Percentiles rank a stretch among this genome's conserved stretches.
Evolutionary conservation across 1,140 invertebrate genomes (phyloP).

Genomic region (Cotesia chilonis): DNA sequence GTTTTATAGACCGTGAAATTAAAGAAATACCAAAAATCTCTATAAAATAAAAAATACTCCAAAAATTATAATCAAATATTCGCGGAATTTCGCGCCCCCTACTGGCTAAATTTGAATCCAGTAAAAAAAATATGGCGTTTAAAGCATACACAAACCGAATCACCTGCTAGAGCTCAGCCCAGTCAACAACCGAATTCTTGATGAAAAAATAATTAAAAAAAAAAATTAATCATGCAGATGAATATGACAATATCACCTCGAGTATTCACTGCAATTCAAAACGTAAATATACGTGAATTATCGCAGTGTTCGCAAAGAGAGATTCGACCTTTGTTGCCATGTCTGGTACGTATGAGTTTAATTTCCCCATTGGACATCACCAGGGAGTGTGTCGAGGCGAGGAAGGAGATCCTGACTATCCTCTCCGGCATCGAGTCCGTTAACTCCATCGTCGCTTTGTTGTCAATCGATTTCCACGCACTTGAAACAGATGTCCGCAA

Average conservation of each 20-base stretch:
- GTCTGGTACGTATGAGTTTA: conserved; percentile 91
- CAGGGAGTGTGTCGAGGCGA: conserved; percentile 80
- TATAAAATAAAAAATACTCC: too few species aligned
- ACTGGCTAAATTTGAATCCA: too few species aligned
- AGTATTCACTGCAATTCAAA: conserved; percentile 82
- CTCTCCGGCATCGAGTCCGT: conserved; percentile 92
- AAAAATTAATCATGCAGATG: conserved; percentile 47
- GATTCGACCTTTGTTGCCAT: conserved; percentile 89
- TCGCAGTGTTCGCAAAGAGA: conserved; percentile 75
- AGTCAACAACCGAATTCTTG: not conserved
- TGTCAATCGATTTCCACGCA: conserved; percentile 94
- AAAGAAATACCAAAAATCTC: too few species aligned
- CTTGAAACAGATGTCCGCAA: conserved; percentile 92
- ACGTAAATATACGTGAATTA: conserved; percentile 78
- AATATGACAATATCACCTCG: conserved; percentile 66
- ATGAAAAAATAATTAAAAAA: not conserved
- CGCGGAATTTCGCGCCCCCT: too few species aligned
- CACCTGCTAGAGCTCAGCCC: too few species aligned
- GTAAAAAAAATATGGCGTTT: not conserved
- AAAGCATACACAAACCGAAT: too few species aligned
- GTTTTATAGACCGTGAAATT: too few species aligned
- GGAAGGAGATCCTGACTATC: conserved; percentile 87
- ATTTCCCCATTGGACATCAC: conserved; percentile 89
- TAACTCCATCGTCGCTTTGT: conserved; percentile 90
- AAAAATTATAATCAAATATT: too few species aligned